phyloP scores from a whole-genome alignment of 2,113 vertebrate genomes.

The Oceanodroma tethys region DNA sequence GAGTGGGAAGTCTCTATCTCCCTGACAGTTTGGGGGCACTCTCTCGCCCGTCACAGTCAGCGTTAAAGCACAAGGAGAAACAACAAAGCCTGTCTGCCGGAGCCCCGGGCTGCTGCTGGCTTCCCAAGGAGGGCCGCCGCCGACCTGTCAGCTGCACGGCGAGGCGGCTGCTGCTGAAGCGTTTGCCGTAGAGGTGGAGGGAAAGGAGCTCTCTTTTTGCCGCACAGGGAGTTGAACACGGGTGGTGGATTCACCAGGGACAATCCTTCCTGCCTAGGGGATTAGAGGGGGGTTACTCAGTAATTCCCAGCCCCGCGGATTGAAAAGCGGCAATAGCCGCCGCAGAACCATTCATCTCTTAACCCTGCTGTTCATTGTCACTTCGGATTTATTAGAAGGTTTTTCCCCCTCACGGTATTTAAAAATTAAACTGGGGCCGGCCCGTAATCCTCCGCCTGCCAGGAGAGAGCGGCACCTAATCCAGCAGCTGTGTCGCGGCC shows the following conservation, averaged over 20 bases:
- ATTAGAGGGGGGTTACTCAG: background rate
- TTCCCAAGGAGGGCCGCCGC: background rate
- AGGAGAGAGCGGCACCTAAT: background rate
- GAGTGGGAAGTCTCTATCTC: background rate
- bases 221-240: accelerated
- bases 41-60: background rate
- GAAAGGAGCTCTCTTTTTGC: background rate
- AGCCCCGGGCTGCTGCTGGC: background rate
- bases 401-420: background rate
- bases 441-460: background rate
- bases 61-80: background rate
- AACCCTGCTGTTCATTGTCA: background rate
- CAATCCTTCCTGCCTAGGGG: background rate
- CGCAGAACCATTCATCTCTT: background rate
- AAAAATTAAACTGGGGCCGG: background rate
- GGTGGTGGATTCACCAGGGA: background rate
- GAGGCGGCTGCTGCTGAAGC: background rate
- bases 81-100: background rate
- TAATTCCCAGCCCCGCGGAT: background rate
- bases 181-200: background rate
- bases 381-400: background rate
- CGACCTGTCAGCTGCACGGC: background rate
- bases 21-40: constrained; percentile 41
- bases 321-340: background rate
- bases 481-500: background rate